A percentile compares a stretch with the other conserved stretches of the same genome.
These are phyloP conservation scores for Scrobipalpa atriplicella DNA, from an alignment of 2,888 invertebrate species.

Conservation along the genomic window DNA sequence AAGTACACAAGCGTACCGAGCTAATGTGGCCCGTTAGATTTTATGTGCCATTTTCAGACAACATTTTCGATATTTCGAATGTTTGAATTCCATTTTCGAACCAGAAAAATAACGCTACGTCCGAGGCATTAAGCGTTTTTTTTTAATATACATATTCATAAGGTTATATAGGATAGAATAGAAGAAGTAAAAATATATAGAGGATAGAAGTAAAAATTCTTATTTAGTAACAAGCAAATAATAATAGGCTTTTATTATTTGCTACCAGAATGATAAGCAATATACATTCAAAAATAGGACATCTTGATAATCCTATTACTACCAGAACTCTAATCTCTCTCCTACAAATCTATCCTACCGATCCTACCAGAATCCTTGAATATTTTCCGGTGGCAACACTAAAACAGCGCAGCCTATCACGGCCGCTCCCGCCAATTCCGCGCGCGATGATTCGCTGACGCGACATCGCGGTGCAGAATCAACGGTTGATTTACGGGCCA, in stretches of 20 bases:
- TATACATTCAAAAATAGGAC: background rate
- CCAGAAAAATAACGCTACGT: background rate
- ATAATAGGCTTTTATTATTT: too few species aligned
- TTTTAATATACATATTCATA: too few species aligned
- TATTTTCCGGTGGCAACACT: conserved; percentile 25
- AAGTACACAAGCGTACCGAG: conserved; percentile 23
- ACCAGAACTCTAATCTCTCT: too few species aligned
- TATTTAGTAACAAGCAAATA: too few species aligned
- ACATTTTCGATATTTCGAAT: conserved; percentile 26
- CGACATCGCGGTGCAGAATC: conserved; percentile 46
- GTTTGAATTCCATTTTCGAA: conserved; percentile 18
- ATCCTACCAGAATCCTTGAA: background rate
- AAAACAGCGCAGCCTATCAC: conserved; percentile 18
- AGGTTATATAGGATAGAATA: too few species aligned
- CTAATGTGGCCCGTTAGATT: conserved; percentile 30
- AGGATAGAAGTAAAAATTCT: too few species aligned
- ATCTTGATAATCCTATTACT: conserved; percentile 10
- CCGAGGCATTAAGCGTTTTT: background rate
- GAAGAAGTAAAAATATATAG: too few species aligned
- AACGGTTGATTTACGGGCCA: conserved; percentile 54
- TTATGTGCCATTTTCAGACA: conserved; percentile 28
- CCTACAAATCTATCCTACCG: background rate
- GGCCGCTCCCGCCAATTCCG: conserved; percentile 30
- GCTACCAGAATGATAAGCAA: too few species aligned
- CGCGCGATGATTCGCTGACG: conserved; percentile 40